phyloP scores from a whole-genome alignment of 2,797 vertebrate genomes.

The Hippopotamyrus pictus region DNA sequence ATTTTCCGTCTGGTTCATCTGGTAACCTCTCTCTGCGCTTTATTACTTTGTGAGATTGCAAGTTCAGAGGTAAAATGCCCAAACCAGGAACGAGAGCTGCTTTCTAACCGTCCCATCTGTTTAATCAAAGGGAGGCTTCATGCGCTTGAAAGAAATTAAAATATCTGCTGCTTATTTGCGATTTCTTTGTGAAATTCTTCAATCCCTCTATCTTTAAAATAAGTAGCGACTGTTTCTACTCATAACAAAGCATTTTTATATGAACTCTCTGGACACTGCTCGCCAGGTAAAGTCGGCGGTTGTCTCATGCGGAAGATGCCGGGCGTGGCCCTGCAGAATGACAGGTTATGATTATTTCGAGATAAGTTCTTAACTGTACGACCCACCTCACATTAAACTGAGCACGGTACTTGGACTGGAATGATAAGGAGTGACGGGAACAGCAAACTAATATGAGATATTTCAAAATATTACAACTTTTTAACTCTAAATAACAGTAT shows the following conservation, averaged over 20 bases:
- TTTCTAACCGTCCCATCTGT: conserved; percentile 40
- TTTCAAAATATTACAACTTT: not conserved
- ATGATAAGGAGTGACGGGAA: not conserved
- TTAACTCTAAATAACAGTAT: not conserved
- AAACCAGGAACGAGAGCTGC: conserved; percentile 24
- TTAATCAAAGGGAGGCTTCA: conserved; percentile 53
- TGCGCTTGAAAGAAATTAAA: no score
- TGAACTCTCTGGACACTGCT: not conserved
- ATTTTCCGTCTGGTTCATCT: conserved; percentile 56
- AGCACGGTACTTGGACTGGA: not conserved
- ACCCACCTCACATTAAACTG: not conserved
- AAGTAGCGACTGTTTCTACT: not conserved
- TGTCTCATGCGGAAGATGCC: not conserved
- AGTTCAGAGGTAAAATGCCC: not conserved
- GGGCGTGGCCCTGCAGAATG: not conserved
- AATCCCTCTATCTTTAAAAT: conserved; percentile 10
- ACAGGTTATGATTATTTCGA: not conserved
- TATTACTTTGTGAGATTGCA: not conserved
- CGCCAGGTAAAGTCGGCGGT: not conserved
- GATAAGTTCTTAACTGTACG: not conserved
- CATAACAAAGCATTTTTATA: not conserved
- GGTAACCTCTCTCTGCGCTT: conserved; percentile 29
- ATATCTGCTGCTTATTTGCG: no score
- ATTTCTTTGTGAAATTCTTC: conserved; percentile 21
- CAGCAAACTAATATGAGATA: not conserved